phyloP scores from a whole-genome alignment of 2,888 invertebrate species.

The Brassicogethes aeneus region DNA sequence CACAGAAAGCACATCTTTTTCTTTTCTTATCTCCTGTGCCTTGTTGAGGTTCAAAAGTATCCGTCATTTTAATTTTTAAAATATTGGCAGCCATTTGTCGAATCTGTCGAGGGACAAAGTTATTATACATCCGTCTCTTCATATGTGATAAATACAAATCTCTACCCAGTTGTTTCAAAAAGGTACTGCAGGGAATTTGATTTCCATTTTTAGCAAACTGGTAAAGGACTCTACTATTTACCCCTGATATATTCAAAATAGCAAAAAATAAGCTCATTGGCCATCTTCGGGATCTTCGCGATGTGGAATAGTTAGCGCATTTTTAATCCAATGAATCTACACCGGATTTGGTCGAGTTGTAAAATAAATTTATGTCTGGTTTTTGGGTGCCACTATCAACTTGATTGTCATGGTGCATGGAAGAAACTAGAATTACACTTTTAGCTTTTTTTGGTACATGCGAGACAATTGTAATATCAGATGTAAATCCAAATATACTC shows the following conservation, averaged over 20 bases:
- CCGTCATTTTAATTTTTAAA: no score
- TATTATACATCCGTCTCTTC: no score
- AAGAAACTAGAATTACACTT: slow-evolving; percentile 15
- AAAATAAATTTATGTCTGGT: slow-evolving; percentile 18
- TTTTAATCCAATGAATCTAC: slow-evolving; percentile 18
- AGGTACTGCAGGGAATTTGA: slow-evolving; percentile 7
- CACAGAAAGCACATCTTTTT: no score
- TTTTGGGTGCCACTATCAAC: slow-evolving; percentile 12
- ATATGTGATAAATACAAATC: slow-evolving; percentile 6
- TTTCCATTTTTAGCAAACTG: slow-evolving; percentile 9
- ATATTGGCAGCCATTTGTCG: no score
- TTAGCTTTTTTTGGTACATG: no score
- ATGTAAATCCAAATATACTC: slow-evolving; percentile 1
- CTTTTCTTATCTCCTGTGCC: no score
- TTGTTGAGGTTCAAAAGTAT: no score
- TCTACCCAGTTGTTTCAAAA: slow-evolving; percentile 8
- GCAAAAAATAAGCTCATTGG: slow-evolving; percentile 17
- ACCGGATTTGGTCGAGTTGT: slow-evolving; percentile 19
- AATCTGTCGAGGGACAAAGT: no score
- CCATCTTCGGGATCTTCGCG: slow-evolving; percentile 18
- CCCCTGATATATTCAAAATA: slow-evolving; percentile 13
- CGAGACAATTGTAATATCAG: slow-evolving; percentile 7
- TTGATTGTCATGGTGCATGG: slow-evolving; percentile 16
- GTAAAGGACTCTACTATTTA: slow-evolving; percentile 11
- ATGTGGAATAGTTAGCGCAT: slow-evolving; percentile 17